phyloP scores from a whole-genome alignment of 2,888 invertebrate genomes.

The Ornithoptera alexandrae region DNA sequence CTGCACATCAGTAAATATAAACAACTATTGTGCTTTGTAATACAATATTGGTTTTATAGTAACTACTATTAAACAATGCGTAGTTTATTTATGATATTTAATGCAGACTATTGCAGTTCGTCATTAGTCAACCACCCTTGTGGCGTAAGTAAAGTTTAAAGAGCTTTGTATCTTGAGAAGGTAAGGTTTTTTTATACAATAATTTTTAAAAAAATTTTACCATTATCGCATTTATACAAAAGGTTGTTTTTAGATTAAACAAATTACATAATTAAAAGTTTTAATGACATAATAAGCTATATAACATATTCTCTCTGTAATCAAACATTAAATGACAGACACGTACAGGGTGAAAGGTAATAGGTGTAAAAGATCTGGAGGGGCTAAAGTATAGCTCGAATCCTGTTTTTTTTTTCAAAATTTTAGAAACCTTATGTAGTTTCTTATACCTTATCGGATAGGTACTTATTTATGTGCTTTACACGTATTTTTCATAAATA shows the following conservation, averaged over 20 bases:
- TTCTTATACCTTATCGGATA: too few species aligned
- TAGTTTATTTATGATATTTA: conserved; percentile 62
- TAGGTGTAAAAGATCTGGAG: too few species aligned
- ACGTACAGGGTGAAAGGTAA: too few species aligned
- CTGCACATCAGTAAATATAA: conserved; percentile 67
- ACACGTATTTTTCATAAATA: too few species aligned
- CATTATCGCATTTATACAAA: background rate
- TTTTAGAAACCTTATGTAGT: too few species aligned
- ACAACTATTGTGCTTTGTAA: conserved; percentile 57
- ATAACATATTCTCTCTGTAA: background rate
- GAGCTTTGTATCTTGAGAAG: background rate
- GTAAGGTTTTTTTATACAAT: background rate
- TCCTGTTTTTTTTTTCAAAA: too few species aligned
- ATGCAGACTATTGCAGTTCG: background rate
- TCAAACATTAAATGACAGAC: background rate
- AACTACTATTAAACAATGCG: conserved; percentile 61
- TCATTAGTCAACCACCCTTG: conserved; percentile 4
- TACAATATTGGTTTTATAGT: conserved; percentile 57
- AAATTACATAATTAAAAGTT: background rate
- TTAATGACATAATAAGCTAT: too few species aligned
- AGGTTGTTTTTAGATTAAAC: background rate
- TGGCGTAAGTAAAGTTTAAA: background rate
- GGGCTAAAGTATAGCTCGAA: too few species aligned
- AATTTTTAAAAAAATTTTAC: background rate
- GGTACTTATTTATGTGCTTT: too few species aligned